Conservation (phyloP, 2,113 vertebrate genomes). For the Butastur rufipennis region DNA sequence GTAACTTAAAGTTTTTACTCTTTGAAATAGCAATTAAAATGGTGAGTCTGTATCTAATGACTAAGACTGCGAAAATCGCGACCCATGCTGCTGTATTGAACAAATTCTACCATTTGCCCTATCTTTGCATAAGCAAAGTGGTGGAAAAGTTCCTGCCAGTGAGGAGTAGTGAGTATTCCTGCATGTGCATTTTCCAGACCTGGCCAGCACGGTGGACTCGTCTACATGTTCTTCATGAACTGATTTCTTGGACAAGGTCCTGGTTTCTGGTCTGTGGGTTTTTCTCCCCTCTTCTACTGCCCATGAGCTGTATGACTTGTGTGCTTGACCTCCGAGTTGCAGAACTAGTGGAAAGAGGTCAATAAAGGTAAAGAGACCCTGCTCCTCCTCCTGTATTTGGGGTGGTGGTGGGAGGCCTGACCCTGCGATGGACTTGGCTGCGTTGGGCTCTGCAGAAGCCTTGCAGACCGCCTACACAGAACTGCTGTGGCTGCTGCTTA, state of each 20-base stretch:
- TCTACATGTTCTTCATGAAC: fast-evolving
- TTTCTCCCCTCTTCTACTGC: not conserved
- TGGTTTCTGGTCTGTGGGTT: fast-evolving
- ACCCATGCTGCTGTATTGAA: not conserved
- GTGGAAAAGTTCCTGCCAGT: not conserved
- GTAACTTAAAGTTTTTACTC: not conserved
- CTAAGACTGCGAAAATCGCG: not conserved
- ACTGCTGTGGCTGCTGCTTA: not conserved
- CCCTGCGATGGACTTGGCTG: not conserved
- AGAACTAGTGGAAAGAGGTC: not conserved
- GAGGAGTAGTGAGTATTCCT: not conserved
- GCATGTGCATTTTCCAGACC: fast-evolving
- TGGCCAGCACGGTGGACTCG: fast-evolving
- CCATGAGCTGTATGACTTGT: not conserved
- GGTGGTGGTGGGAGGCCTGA: not conserved
- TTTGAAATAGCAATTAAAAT: not conserved
- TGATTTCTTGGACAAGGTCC: not conserved
- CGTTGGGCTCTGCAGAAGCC: not conserved
- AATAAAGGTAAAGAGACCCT: not conserved
- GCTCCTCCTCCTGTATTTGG: not conserved
- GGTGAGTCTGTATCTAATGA: not conserved
- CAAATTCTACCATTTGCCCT: not conserved
- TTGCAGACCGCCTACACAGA: not conserved
- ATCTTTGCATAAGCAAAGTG: not conserved
- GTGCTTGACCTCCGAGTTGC: not conserved